Evolutionary conservation across 2,888 invertebrate species (phyloP).

Genomic region (Cryptus armator): DNA sequence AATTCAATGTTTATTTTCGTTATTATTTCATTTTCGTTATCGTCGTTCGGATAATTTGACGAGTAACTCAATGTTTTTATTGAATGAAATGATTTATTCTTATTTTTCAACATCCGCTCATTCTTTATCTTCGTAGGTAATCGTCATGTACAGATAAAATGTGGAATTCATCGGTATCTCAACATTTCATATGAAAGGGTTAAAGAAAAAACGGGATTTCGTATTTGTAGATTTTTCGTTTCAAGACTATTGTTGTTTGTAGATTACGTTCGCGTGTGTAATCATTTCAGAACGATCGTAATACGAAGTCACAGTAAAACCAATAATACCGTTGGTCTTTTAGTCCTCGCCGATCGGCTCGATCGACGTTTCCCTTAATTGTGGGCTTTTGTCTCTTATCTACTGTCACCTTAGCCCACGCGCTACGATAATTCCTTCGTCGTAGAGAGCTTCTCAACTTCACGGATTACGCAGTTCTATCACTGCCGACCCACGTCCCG

Average conservation of each 20-base stretch:
- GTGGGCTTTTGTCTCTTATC: slow-evolving; percentile 81
- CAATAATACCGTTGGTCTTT: slow-evolving; percentile 34
- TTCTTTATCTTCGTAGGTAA: too few species aligned
- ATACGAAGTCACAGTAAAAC: slow-evolving; percentile 12
- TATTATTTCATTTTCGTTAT: neutral
- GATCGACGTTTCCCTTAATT: slow-evolving; percentile 82
- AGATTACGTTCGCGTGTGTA: neutral
- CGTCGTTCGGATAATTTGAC: neutral
- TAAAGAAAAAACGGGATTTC: neutral
- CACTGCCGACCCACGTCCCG: slow-evolving; percentile 81
- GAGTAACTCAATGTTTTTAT: neutral
- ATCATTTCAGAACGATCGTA: neutral
- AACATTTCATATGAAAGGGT: too few species aligned
- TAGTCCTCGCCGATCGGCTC: neutral
- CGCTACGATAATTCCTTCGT: slow-evolving; percentile 52
- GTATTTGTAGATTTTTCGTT: neutral
- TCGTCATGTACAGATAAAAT: too few species aligned
- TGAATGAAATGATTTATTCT: neutral
- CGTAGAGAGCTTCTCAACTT: slow-evolving; percentile 68
- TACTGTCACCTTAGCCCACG: slow-evolving; percentile 82
- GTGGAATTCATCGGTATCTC: too few species aligned
- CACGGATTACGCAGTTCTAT: slow-evolving; percentile 83
- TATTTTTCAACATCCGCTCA: neutral
- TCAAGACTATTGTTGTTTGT: neutral
- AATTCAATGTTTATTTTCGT: neutral